Percentiles rank a stretch among this genome's conserved stretches.
These are phyloP conservation scores for Labeo catla DNA, from an alignment of 2,113 vertebrate genomes.

Conservation along the genomic window DNA sequence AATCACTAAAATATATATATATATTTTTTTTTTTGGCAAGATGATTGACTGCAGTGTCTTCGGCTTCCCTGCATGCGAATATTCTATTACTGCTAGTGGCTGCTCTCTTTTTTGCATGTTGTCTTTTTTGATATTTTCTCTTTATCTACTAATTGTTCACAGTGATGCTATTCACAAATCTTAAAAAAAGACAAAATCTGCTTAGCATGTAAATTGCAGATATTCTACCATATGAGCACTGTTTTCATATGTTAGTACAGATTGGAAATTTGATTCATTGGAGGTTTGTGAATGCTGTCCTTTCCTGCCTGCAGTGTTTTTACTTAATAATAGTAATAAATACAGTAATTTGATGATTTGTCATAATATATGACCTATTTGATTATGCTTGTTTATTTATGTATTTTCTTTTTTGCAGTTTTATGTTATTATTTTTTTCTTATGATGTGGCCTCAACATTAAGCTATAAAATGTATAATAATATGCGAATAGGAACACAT, in stretches of 20 bases:
- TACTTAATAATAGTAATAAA: background rate
- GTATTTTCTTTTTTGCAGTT: background rate
- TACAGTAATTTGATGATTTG: background rate
- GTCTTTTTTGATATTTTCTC: background rate
- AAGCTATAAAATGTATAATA: background rate
- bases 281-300: conserved; percentile 48
- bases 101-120: conserved; percentile 13
- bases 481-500: background rate
- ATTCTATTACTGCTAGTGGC: background rate
- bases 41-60: conserved; percentile 45
- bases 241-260: background rate
- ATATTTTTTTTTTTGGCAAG: conserved; percentile 48
- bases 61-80: conserved; percentile 2
- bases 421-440: background rate
- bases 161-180: conserved; percentile 18
- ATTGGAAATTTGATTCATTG: background rate
- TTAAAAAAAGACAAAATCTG: background rate
- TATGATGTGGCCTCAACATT: background rate
- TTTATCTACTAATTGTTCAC: background rate
- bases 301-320: background rate
- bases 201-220: background rate
- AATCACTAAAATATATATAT: background rate
- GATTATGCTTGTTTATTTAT: background rate
- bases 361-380: background rate
- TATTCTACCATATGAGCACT: background rate